A percentile compares a stretch with the other conserved stretches of the same genome.
phyloP scores from a whole-genome alignment of 2,888 invertebrate species.

The Myopa tessellatipennis region DNA sequence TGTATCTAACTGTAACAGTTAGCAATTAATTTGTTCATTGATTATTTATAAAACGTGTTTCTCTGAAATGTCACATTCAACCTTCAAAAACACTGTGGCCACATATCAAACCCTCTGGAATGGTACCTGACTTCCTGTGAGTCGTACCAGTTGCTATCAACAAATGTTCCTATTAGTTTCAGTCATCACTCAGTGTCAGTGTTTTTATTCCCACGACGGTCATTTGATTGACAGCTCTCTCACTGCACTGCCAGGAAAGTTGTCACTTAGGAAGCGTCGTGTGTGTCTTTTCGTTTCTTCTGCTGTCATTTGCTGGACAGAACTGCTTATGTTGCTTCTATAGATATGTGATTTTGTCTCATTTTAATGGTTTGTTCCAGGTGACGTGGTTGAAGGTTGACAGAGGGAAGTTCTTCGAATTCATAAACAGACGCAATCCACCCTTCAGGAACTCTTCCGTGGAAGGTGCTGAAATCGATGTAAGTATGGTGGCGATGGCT shows the following conservation, averaged over 20 bases:
- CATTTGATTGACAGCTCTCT: neutral
- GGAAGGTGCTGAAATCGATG: conserved; percentile 80
- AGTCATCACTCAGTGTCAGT: neutral
- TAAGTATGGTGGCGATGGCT: conserved; percentile 68
- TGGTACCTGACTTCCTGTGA: too few relatives aligned
- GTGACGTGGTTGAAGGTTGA: conserved; percentile 69
- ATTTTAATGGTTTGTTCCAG: conserved; percentile 54
- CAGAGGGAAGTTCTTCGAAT: conserved; percentile 81
- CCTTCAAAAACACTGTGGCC: too few relatives aligned
- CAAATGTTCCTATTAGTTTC: too few relatives aligned
- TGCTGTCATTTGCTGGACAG: neutral
- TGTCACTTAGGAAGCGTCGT: conserved; percentile 7
- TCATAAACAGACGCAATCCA: conserved; percentile 80
- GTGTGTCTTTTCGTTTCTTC: neutral
- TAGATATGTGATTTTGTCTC: conserved; percentile 23
- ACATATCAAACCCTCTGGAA: too few relatives aligned
- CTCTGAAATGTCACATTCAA: too few relatives aligned
- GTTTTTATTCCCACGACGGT: neutral
- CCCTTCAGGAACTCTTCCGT: conserved; percentile 77
- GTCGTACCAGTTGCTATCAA: too few relatives aligned
- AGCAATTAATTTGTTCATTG: too few relatives aligned
- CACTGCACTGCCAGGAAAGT: neutral
- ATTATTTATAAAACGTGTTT: too few relatives aligned
- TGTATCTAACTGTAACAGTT: too few relatives aligned
- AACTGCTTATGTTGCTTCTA: neutral